Evolutionary conservation across 2,797 vertebrate genomes (phyloP), one percentile per base, ranked within the genome.

Genomic region (Anabas testudineus): DNA sequence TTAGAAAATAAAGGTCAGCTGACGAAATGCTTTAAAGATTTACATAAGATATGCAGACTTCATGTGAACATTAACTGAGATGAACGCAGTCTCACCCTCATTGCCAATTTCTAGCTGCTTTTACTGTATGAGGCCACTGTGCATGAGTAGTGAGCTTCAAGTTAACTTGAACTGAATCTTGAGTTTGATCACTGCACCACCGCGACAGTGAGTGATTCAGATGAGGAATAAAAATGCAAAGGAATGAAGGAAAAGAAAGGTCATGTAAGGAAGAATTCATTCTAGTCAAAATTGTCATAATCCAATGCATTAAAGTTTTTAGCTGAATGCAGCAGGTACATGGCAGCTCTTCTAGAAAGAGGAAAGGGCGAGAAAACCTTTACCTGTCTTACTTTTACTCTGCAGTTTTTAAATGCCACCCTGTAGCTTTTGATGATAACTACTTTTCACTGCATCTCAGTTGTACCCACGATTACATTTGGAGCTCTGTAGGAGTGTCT

Each of bases 401-500:
- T 36, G 41, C 51, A 64, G 10, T 55, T 77, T 57, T 56, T 68
- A 89, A 88, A 89, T 69, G 70, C 56, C 81, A 85, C 13, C 24
- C 19, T 65, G 48, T 36, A 26, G 51, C 54, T 83, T 67, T 67
- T 39, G 16, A 72, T 75, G 54, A 71, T 56, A 71, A 75, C 49
- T 77, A 39, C 37, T 21, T 75, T 56, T 46, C 42, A 57, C 21
- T 26, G 28, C 15, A 16, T 57, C 45, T 55, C 22, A 67, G 57
- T 53, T 74, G 52, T 72, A 62, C 55, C 46, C 59, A n/a, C 68
- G 67, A 78, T 71, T 53, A 47, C 34, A 72, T 67, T 62, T 65
- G 60, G 36, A 30, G 21, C 53, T 63, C 45, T n/a, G 19, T 37
- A 32, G 22, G 65, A 24, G 14, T 13, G 21, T 71, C 52, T 55